phyloP scores from a whole-genome alignment of 2,888 invertebrate genomes.

The Lasius fuliginosus region DNA sequence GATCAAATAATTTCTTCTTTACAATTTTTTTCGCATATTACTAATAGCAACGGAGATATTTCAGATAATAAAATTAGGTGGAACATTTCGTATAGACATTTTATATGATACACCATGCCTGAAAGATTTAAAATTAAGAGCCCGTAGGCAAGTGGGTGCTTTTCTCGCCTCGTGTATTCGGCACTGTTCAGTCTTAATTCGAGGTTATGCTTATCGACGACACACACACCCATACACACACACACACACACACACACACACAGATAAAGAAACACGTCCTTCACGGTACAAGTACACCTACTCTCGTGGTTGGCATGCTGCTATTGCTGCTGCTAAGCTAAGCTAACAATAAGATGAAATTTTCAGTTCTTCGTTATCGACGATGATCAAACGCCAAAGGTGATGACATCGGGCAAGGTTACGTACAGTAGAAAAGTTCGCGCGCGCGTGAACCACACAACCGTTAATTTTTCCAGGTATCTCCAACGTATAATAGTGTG shows the following conservation, averaged over 20 bases:
- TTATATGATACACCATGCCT: background rate
- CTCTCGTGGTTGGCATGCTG: slow-evolving; percentile 52
- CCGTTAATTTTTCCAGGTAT: background rate
- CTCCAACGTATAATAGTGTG: background rate
- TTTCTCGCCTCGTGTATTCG: background rate
- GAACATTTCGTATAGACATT: background rate
- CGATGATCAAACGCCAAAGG: background rate
- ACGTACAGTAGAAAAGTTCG: background rate
- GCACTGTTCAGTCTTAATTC: background rate
- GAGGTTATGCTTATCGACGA: background rate
- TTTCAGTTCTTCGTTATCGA: slow-evolving; percentile 24
- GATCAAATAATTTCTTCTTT: background rate
- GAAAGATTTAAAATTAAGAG: background rate
- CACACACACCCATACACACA: too few relatives aligned
- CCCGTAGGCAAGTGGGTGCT: background rate
- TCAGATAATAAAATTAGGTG: background rate
- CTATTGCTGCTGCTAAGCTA: background rate
- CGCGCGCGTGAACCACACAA: background rate
- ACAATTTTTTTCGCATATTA: background rate
- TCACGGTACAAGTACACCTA: slow-evolving; percentile 33
- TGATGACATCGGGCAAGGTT: slow-evolving; percentile 29
- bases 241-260: background rate
- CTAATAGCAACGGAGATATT: background rate
- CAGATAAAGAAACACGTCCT: background rate
- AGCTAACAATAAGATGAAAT: background rate